These are phyloP conservation scores for Eristalinus aeneus DNA, from an alignment of 2,888 invertebrate species.

Conservation along the genomic window DNA sequence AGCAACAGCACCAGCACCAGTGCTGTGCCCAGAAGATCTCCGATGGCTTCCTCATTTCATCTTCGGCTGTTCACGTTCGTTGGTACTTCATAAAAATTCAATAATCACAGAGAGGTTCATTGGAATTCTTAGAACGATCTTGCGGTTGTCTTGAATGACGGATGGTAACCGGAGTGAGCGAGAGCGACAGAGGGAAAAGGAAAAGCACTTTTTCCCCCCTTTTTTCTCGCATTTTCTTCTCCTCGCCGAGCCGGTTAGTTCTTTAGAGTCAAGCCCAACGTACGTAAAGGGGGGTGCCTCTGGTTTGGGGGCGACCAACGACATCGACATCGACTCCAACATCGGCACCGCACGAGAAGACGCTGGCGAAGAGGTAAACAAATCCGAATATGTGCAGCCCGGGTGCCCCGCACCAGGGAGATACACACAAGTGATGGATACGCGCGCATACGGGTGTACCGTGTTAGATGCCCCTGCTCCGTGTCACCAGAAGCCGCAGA, in stretches of 20 bases:
- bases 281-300: slow-evolving; percentile 19
- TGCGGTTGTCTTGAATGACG: slow-evolving; percentile 70
- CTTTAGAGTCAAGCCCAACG: slow-evolving; percentile 12
- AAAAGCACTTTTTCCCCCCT: not conserved
- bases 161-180: slow-evolving; percentile 62
- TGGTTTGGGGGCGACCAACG: slow-evolving; percentile 14
- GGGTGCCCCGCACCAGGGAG: slow-evolving; percentile 44
- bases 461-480: slow-evolving; percentile 58
- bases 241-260: not conserved
- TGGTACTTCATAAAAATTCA: slow-evolving; percentile 71
- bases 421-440: slow-evolving; percentile 53
- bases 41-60: slow-evolving; percentile 71
- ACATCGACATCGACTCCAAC: slow-evolving; percentile 18
- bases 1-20: not conserved
- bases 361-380: slow-evolving; percentile 44
- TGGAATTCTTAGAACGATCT: slow-evolving; percentile 71
- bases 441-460: slow-evolving; percentile 22
- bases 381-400: slow-evolving; percentile 65
- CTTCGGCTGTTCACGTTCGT: slow-evolving; percentile 69
- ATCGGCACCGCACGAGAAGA: slow-evolving; percentile 56
- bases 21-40: slow-evolving; percentile 66
- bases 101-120: slow-evolving; percentile 67
- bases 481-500: slow-evolving; percentile 24
- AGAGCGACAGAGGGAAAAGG: slow-evolving; percentile 67
- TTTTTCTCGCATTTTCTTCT: slow-evolving; percentile 24